Conservation (phyloP, 2,888 invertebrate genomes). For the Acleris holmiana region DNA sequence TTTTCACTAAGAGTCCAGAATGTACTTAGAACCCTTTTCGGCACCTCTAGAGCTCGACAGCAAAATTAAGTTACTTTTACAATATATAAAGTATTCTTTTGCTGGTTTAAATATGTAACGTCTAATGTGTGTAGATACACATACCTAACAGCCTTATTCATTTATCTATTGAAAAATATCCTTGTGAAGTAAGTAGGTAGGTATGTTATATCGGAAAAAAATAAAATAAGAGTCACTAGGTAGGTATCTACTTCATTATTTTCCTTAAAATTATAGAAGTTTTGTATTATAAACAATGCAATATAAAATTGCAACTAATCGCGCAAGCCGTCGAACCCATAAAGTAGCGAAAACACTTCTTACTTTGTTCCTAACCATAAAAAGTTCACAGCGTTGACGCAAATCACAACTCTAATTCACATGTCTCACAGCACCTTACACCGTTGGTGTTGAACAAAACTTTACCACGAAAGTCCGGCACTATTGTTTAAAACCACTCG, state of each 20-base stretch:
- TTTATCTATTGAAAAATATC: too few relatives aligned
- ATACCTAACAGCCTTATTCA: too few relatives aligned
- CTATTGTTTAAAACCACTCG: slow-evolving; percentile 55
- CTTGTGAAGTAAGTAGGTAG: too few relatives aligned
- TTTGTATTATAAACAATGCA: slow-evolving; percentile 20
- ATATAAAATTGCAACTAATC: slow-evolving; percentile 24
- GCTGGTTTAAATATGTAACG: too few relatives aligned
- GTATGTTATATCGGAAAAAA: too few relatives aligned
- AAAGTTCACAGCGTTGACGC: slow-evolving; percentile 62
- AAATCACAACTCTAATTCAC: slow-evolving; percentile 61
- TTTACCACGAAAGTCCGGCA: slow-evolving; percentile 54
- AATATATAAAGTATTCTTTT: not conserved
- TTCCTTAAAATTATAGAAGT: too few relatives aligned
- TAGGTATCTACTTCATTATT: not conserved
- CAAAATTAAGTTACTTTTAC: not conserved
- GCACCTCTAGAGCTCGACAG: not conserved
- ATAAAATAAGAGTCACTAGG: not conserved
- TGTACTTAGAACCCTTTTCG: too few relatives aligned
- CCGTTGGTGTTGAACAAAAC: slow-evolving; percentile 40
- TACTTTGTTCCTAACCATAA: slow-evolving; percentile 62
- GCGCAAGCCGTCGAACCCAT: slow-evolving; percentile 51
- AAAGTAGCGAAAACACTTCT: slow-evolving; percentile 54
- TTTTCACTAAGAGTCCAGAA: too few relatives aligned
- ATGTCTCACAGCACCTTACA: slow-evolving; percentile 63
- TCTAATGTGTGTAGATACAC: too few relatives aligned